These are phyloP conservation scores for Cebus imitator DNA, from an alignment of 2,113 vertebrate species.

Conservation along the genomic window DNA sequence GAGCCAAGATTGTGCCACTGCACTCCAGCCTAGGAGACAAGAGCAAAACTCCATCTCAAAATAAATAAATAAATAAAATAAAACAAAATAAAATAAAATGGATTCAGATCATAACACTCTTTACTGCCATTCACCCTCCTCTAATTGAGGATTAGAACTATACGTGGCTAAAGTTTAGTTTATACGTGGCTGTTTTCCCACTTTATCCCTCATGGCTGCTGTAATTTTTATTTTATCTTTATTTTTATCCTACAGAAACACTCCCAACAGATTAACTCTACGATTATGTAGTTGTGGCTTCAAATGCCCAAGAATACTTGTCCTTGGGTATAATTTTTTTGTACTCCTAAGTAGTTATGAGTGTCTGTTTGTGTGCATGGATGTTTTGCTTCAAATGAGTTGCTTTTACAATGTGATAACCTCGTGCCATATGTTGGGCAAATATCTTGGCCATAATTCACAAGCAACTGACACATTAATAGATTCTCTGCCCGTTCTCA, in stretches of 20 bases:
- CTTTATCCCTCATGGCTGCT: not conserved
- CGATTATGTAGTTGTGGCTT: not conserved
- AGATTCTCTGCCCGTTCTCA: conserved; percentile 19
- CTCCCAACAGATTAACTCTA: not conserved
- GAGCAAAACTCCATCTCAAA: too few relatives aligned
- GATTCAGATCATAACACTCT: not conserved
- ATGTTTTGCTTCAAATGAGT: conserved; percentile 25
- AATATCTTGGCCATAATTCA: conserved; percentile 65
- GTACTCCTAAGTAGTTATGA: not conserved
- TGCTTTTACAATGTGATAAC: conserved; percentile 56
- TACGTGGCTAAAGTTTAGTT: not conserved
- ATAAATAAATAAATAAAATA: too few relatives aligned
- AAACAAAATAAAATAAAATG: too few relatives aligned
- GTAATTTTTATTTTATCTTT: conserved; percentile 33
- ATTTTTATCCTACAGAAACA: conserved; percentile 15
- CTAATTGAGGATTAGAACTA: not conserved
- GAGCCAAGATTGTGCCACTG: too few relatives aligned
- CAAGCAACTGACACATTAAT: conserved; percentile 63
- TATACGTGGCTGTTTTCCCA: not conserved
- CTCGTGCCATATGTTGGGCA: conserved; percentile 61
- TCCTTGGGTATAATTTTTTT: not conserved
- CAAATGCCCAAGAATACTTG: not conserved
- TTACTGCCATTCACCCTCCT: too few relatives aligned
- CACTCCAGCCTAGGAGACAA: too few relatives aligned
- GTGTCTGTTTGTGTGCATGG: not conserved